Evolutionary conservation across 2,888 invertebrate species (phyloP).

Genomic region (Gisinianus flammeolus): DNA sequence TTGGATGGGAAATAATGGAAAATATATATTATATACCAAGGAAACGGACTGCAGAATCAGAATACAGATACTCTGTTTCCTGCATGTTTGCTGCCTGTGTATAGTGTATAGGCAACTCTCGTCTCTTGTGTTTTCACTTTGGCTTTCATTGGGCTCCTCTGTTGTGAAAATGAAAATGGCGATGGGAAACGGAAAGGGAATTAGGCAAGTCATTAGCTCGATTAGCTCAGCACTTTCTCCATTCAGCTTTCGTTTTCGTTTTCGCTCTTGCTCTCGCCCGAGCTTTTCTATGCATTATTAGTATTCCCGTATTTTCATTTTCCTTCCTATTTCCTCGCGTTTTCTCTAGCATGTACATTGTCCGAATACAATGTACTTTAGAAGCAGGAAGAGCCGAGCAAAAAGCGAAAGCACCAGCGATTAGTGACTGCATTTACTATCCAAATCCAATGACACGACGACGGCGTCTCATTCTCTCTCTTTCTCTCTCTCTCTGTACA

Average conservation of each 20-base stretch:
- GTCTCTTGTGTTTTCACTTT: no score
- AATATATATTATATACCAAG: no score
- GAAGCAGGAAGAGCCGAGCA: background rate
- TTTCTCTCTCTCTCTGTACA: background rate
- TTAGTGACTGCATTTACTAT: background rate
- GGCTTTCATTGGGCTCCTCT: no score
- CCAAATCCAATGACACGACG: background rate
- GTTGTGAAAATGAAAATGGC: no score
- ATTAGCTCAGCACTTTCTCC: constrained; percentile 4
- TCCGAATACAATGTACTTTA: background rate
- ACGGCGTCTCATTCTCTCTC: background rate
- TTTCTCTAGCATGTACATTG: background rate
- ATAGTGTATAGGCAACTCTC: background rate
- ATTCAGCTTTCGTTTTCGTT: background rate
- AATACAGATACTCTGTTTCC: background rate
- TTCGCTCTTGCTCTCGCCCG: no score
- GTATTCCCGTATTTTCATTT: no score
- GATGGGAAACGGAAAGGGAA: background rate
- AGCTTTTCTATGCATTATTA: no score
- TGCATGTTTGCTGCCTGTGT: background rate
- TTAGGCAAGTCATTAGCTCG: constrained; percentile 23
- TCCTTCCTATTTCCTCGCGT: background rate
- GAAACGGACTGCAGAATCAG: no score
- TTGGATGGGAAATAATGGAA: constrained; percentile 4
- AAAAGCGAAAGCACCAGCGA: no score